A percentile compares a stretch with the other conserved stretches of the same genome.
phyloP scores from a whole-genome alignment of 1,140 invertebrate species.

The Mercenaria mercenaria region DNA sequence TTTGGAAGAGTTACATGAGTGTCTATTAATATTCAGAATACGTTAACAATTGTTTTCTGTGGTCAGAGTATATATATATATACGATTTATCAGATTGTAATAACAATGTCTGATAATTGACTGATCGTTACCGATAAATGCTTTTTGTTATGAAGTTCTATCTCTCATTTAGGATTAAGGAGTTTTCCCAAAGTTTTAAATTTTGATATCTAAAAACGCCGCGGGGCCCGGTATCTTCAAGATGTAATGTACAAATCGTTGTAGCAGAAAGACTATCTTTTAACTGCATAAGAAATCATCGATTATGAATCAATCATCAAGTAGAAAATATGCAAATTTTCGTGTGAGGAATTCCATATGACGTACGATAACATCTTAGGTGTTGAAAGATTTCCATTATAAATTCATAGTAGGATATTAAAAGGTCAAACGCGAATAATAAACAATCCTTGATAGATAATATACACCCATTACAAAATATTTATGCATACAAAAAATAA shows the following conservation, averaged over 20 bases:
- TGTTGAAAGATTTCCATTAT: constrained; percentile 56
- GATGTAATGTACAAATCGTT: neutral
- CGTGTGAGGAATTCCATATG: constrained; percentile 2
- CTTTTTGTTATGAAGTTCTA: too few species aligned
- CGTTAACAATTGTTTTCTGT: too few species aligned
- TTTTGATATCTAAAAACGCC: too few species aligned
- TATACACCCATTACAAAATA: constrained; percentile 46
- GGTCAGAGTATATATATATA: too few species aligned
- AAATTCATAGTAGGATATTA: constrained; percentile 31
- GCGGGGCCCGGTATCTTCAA: neutral
- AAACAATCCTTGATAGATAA: constrained; percentile 47
- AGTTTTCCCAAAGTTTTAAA: too few species aligned
- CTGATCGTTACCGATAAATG: too few species aligned
- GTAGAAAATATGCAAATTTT: constrained; percentile 47
- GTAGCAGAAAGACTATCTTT: neutral
- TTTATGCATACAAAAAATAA: constrained; percentile 42
- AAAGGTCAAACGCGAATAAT: constrained; percentile 45
- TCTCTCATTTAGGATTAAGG: too few species aligned
- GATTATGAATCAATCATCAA: constrained; percentile 26
- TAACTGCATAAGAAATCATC: constrained; percentile 8
- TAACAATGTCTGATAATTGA: too few species aligned
- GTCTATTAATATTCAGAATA: too few species aligned
- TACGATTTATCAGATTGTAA: too few species aligned
- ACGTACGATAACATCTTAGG: constrained; percentile 51
- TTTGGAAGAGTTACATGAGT: too few species aligned